Base-by-base conservation (phyloP, 1,140 invertebrate genomes). In the Anastrepha ludens region DNA sequence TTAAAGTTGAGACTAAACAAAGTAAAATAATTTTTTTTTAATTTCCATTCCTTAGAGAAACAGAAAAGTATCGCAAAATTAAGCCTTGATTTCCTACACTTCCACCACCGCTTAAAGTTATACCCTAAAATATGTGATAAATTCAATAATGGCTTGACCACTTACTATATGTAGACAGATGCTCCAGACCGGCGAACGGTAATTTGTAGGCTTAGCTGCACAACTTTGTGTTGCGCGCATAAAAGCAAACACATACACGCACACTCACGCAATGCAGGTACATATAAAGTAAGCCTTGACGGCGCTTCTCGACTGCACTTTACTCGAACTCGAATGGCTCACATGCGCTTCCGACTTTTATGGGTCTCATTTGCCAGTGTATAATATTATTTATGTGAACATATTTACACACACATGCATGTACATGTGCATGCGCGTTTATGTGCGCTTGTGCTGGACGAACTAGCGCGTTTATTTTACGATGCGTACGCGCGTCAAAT, bases 381-480 rank as follows among this genome's bases (percentile, higher is more conserved):
- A 44, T 74, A 44, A 15, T 13, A 74, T 74, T 74, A 50, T 74
- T 74, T 74, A 74, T 74, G 70, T 20, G 65, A 2, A 13, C 29
- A 29, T 29, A 29, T 1, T 1, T 29, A 29, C 29, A 29, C 29
- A 62, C 60, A 17, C 74, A 20, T 44, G 74, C 47, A 55, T 20
- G 47, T 20, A 29, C 15, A 55, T 50, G 47, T 81, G 2, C 13
- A 5, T 81, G 2, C 13, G 1, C 17, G 44, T 70, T 0, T 15
- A 8, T 74, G 67, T 74, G 67, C 5, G 13, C 41, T 41, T 67
- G 9, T 74, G 44, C 47, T 74, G 70, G 4, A 47, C 70, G 17
- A 81, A 55, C 74, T 81, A 81, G 55, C 74, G 74, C 74, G 74
- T 81, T 81, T 81, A 81, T 81, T 81, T 81, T 81, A 81, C 74